Percentiles rank a stretch among this genome's conserved stretches.
Evolutionary conservation across 2,888 invertebrate species (phyloP).

Genomic region (Cephus runcator): DNA sequence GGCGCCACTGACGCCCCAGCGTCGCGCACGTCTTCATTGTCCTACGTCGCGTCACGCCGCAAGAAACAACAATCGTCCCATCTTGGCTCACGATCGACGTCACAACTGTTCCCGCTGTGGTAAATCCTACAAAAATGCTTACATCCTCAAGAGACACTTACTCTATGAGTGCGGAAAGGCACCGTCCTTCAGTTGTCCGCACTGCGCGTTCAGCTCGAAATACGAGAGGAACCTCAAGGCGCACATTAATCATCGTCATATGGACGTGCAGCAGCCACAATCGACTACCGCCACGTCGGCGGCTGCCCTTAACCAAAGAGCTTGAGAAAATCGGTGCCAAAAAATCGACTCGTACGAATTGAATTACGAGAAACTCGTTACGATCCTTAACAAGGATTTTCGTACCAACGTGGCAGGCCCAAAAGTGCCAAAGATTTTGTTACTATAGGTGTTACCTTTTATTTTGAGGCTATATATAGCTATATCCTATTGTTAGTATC

Average conservation of each 20-base stretch:
- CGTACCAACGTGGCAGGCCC: neutral
- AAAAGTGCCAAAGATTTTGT: neutral
- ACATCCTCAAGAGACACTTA: conserved; percentile 72
- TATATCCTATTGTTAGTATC: neutral
- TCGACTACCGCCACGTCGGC: conserved; percentile 23
- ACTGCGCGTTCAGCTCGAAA: conserved; percentile 64
- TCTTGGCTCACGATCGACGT: conserved; percentile 51
- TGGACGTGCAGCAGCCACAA: conserved; percentile 33
- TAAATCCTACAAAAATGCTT: conserved; percentile 73
- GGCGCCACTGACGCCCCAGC: conserved; percentile 57
- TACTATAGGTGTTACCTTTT: neutral
- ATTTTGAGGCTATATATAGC: neutral
- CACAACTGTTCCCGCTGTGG: conserved; percentile 70
- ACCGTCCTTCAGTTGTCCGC: conserved; percentile 64
- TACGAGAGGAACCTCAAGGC: conserved; percentile 65
- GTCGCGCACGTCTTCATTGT: conserved; percentile 58
- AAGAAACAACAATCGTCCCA: conserved; percentile 51
- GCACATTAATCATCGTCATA: conserved; percentile 63
- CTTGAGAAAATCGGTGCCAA: conserved; percentile 32
- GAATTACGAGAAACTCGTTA: neutral
- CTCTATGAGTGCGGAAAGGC: conserved; percentile 67
- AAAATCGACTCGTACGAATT: neutral
- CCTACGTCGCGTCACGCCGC: conserved; percentile 50
- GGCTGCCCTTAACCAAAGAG: conserved; percentile 47
- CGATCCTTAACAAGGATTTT: neutral